A percentile compares a stretch with the other conserved stretches of the same genome.
Evolutionary conservation across 2,888 invertebrate genomes (phyloP).

Genomic region (Pristionchus arcanus): DNA sequence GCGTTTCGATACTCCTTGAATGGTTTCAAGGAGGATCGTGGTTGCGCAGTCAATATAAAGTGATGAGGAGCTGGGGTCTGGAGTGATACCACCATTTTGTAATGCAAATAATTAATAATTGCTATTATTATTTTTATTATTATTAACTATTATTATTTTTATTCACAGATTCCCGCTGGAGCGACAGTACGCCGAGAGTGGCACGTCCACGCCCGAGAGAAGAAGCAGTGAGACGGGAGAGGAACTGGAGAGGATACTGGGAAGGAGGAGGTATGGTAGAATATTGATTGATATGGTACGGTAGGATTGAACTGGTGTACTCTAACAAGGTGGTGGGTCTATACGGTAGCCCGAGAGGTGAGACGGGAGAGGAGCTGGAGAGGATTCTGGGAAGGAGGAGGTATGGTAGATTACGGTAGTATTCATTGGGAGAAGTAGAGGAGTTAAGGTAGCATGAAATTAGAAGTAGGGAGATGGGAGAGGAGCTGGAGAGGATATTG

Average conservation of each 20-base stretch:
- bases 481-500: not conserved
- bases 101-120: not conserved
- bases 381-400: conserved; percentile 50
- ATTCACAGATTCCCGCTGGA: conserved; percentile 48
- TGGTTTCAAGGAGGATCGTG: too few relatives aligned
- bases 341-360: conserved; percentile 49
- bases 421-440: too few relatives aligned
- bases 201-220: conserved; percentile 52
- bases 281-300: not conserved
- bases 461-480: conserved; percentile 38
- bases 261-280: conserved; percentile 53
- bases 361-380: not conserved
- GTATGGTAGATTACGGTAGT: conserved; percentile 25
- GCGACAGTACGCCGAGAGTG: conserved; percentile 51
- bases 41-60: too few relatives aligned
- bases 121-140: not conserved
- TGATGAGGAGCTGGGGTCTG: too few relatives aligned
- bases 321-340: too few relatives aligned
- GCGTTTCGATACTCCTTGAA: too few relatives aligned
- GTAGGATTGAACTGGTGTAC: too few relatives aligned
- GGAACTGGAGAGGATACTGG: not conserved
- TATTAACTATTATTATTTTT: not conserved
- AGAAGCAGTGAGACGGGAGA: conserved; percentile 51
- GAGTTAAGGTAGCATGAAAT: conserved; percentile 37
- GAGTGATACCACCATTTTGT: too few relatives aligned